Evolutionary conservation across 2,797 vertebrate genomes (phyloP), one percentile per base, ranked within the genome.

Genomic region (Crax fasciolata): DNA sequence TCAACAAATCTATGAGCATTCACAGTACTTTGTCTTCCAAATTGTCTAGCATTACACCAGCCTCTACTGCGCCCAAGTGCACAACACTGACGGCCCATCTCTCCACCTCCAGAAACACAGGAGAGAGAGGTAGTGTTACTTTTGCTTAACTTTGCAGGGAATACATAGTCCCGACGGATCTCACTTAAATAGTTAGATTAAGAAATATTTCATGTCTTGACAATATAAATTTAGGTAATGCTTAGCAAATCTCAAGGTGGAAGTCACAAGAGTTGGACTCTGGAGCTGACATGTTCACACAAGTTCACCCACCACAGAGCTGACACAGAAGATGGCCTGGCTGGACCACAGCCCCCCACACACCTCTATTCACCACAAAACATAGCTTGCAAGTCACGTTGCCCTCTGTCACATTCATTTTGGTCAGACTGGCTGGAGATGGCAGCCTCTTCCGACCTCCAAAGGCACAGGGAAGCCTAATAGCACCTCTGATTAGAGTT

Each of bases 321-420:
- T 32, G 46, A 82, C 18, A 9, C 35, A 90, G 30, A 67, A 75
- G 25, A 21, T 19, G 13, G 24, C 35, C 24, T 44, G 1, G 14
- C 39, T 23, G 41, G 57, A 79, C 21, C 11, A 5, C 7, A 62
- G 6, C 39, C 73, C 5, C 16, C 54, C 16, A 4, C 2, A 9
- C 8, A 65, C 10, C 32, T 59, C 38, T 41, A 21, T 9, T 16
- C 10, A 73, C 14, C 35, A 54, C 41, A 71, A 77, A 85, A 72
- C 17, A 5, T 9, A 38, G 24, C 15, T 73, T 59, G 43, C 24
- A 32, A 70, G 35, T 48, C 76, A 57, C 6, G 1, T 0, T 3
- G 4, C 23, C 27, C n/a, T 65, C 43, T 0, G 0, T 58, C 58
- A 20, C 6, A 10, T 7, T 24, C 18, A 46, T 62, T 87, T 72